Conservation (phyloP, 1,140 invertebrate species). For the Nomia melanderi region DNA sequence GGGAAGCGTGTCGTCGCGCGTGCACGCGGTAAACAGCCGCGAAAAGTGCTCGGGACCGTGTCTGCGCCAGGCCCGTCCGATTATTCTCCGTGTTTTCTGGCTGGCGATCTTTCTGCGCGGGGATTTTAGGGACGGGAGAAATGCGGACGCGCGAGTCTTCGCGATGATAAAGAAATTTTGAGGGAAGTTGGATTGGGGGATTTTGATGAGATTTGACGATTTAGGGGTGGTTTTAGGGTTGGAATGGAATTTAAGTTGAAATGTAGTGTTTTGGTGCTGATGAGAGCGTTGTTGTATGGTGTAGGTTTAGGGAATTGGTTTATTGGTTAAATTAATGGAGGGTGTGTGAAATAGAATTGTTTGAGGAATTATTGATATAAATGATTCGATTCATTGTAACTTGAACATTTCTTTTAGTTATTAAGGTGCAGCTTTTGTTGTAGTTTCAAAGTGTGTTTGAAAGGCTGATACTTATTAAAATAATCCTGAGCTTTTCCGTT, state of each 20-base stretch:
- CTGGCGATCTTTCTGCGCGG: not conserved
- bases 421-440: too few relatives aligned
- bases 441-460: not conserved
- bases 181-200: not conserved
- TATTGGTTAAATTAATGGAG: too few relatives aligned
- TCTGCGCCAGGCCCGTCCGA: not conserved
- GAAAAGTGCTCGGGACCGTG: not conserved
- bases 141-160: not conserved
- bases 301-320: too few relatives aligned
- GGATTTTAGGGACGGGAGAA: not conserved
- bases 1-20: not conserved
- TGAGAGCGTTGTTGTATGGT: too few relatives aligned
- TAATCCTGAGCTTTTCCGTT: not conserved
- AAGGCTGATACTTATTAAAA: not conserved
- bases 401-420: too few relatives aligned
- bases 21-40: not conserved
- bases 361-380: too few relatives aligned
- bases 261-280: too few relatives aligned
- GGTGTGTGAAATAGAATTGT: too few relatives aligned
- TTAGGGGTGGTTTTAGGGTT: too few relatives aligned
- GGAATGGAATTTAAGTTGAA: not conserved
- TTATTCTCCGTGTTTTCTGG: conserved; percentile 3
- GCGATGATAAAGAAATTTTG: conserved; percentile 4
- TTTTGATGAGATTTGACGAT: too few relatives aligned
- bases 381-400: too few relatives aligned